Conservation (phyloP, 2,113 vertebrate species). For the Ovibos moschatus region DNA sequence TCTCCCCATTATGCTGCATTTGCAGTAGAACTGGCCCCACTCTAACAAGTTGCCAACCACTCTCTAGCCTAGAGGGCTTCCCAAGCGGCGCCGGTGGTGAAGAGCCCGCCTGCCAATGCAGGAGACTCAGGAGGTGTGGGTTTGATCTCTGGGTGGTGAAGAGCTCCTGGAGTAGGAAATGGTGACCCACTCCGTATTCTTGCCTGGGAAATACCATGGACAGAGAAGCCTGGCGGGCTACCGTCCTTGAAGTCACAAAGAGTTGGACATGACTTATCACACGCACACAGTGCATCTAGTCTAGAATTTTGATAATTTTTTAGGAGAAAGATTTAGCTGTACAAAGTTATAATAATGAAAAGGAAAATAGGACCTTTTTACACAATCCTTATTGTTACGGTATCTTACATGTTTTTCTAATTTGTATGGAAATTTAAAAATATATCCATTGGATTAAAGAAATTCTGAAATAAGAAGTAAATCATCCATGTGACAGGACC, state of each 20-base stretch:
- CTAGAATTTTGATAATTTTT: neutral
- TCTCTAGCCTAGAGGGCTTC: neutral
- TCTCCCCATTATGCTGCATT: neutral
- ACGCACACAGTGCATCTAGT: neutral
- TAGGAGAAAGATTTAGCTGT: neutral
- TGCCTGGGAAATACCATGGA: neutral
- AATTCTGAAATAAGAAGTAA: neutral
- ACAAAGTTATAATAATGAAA: neutral
- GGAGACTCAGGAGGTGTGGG: neutral
- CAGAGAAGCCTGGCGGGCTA: neutral
- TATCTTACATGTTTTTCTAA: neutral
- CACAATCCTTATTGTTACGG: neutral
- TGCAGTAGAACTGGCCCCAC: neutral
- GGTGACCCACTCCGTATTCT: neutral
- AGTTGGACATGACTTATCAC: neutral
- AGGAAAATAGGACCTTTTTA: neutral
- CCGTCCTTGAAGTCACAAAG: neutral
- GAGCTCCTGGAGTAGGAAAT: neutral
- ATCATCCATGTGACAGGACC: neutral
- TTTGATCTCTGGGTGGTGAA: neutral
- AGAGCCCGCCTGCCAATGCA: neutral
- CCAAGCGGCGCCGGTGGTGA: neutral
- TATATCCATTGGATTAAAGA: neutral
- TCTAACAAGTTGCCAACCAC: neutral
- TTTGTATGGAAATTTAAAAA: neutral